Conservation (phyloP, 2,888 invertebrate species). For the Tipula vernalis region DNA sequence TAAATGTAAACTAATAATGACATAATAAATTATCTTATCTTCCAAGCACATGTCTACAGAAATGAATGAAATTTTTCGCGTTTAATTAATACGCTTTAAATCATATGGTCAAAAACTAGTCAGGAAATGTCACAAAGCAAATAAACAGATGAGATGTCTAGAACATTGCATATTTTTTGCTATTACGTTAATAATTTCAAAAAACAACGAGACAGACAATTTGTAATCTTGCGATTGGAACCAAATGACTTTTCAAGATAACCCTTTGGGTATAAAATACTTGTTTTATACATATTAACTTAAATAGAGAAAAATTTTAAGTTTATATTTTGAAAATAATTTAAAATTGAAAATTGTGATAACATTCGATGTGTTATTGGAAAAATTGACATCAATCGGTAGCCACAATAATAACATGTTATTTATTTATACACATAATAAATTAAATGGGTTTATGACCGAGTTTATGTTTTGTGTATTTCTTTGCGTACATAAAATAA, state of each 20-base stretch:
- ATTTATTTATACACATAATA: not conserved
- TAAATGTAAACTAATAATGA: too few relatives aligned
- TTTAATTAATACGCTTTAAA: not conserved
- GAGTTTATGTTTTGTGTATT: not conserved
- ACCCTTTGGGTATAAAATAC: not conserved
- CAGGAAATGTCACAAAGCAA: not conserved
- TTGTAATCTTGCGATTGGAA: not conserved
- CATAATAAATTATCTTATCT: not conserved
- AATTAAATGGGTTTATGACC: not conserved
- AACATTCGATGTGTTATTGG: not conserved
- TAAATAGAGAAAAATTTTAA: not conserved
- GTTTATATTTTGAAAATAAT: not conserved
- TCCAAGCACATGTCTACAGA: not conserved
- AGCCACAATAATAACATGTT: not conserved
- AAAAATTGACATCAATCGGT: not conserved
- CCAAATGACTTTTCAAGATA: not conserved
- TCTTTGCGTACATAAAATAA: not conserved
- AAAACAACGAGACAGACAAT: not conserved
- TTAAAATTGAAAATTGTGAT: not conserved
- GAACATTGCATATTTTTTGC: not conserved
- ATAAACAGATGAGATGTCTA: not conserved
- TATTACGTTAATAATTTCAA: not conserved
- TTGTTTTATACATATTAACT: not conserved
- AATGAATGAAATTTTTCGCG: not conserved
- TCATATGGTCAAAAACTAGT: not conserved